phyloP scores from a whole-genome alignment of 2,113 vertebrate genomes.

The Xerus inauris region DNA sequence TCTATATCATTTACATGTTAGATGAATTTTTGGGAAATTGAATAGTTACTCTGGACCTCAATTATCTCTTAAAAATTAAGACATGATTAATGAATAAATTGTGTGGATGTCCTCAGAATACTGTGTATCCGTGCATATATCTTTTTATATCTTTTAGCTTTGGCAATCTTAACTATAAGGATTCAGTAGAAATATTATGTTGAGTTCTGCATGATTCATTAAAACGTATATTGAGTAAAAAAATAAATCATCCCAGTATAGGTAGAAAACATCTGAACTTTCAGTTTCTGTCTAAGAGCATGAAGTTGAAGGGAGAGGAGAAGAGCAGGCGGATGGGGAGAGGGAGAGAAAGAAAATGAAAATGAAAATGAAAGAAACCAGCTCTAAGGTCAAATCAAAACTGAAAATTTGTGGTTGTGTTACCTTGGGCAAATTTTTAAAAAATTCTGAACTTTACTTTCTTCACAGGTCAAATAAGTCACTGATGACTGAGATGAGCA shows the following conservation, averaged over 20 bases:
- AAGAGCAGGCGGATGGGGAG: background rate
- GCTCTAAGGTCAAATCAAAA: background rate
- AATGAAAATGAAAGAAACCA: background rate
- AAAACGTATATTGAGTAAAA: background rate
- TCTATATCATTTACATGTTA: background rate
- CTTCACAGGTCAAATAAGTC: background rate
- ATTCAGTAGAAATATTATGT: background rate
- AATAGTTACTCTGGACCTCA: background rate
- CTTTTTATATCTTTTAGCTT: background rate
- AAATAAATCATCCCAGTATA: background rate
- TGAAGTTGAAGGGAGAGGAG: too few relatives aligned
- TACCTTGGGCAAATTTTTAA: background rate
- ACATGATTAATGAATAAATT: background rate
- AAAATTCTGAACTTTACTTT: background rate
- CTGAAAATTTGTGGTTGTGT: background rate
- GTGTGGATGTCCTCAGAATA: background rate
- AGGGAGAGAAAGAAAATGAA: background rate
- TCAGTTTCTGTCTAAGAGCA: background rate
- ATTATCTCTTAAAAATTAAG: conserved; percentile 5
- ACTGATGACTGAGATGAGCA: background rate
- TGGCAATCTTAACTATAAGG: background rate
- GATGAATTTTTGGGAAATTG: background rate
- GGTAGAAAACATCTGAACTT: background rate
- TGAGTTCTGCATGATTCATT: background rate
- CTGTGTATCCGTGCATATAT: background rate